Percentiles rank a stretch among this genome's conserved stretches.
Conservation (phyloP, 2,113 vertebrate species). For the Nycticebus coucang region DNA sequence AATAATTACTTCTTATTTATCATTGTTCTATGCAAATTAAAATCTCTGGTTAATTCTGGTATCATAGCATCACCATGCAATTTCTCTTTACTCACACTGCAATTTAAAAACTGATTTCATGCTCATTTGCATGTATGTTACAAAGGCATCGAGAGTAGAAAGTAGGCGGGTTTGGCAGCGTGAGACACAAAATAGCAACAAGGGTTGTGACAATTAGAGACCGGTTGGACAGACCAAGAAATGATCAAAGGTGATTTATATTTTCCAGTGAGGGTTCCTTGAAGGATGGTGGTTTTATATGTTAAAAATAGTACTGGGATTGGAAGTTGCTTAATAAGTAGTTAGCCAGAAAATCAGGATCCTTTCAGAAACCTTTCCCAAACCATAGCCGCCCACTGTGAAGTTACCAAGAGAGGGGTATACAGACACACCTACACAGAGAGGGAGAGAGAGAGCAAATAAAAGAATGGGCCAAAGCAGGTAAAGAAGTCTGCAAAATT, state of each 20-base stretch:
- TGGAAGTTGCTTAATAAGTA: background rate
- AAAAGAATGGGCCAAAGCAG: background rate
- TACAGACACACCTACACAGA: too few relatives aligned
- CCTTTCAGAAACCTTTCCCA: background rate
- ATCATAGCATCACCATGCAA: background rate
- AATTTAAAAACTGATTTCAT: background rate
- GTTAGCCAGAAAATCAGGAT: background rate
- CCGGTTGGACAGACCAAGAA: background rate
- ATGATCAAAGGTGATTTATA: background rate
- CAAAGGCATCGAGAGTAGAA: background rate
- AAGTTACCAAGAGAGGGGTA: background rate
- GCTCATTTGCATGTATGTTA: background rate
- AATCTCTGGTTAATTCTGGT: conserved; percentile 18
- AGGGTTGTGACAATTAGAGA: background rate
- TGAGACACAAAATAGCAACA: background rate
- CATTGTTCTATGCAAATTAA: background rate
- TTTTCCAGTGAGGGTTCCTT: background rate
- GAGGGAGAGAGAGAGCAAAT: background rate
- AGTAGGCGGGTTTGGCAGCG: background rate
- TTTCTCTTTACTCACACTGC: background rate
- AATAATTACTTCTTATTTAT: background rate
- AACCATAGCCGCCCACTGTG: background rate
- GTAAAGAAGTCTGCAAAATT: background rate
- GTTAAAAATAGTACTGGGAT: background rate
- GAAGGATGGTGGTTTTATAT: background rate